Evolutionary conservation across 2,797 vertebrate species (phyloP), one percentile per base, ranked within the genome.

Genomic region (Cossypha heuglini): DNA sequence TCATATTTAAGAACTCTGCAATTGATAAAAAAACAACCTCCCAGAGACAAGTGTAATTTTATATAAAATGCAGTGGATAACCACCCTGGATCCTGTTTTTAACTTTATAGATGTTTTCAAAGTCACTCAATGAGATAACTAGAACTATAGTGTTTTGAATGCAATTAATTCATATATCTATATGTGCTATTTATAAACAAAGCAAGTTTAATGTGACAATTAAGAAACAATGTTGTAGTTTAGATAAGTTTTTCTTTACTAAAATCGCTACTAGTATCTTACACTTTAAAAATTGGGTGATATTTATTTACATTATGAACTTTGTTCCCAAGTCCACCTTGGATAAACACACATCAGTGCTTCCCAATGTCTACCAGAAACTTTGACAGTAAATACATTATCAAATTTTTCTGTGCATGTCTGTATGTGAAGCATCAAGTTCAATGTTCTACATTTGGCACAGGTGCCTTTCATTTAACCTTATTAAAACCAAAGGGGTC

Each of bases 11-110:
- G 43, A 85, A 58, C 37, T 49, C 15, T 37, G 12, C 4, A 73
- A 66, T 0, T 69, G 11, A 54, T 68, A 26, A 86, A 64, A 68
- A 35, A 22, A 0, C 11, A 40, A 1, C 10, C 9, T 87, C 4
- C 13, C 7, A 55, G 11, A 49, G 1, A 38, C 1, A 64, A 75
- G 11, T 2, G 15, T 13, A 25, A 38, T 76, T 72, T 35, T 79
- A 9, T 5, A 42, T 46, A 45, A 86, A 78, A 35, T 45, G 0
- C 16, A 42, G 21, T 38, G 18, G 5, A 25, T 63, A 11, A 55
- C 19, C 13, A 22, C 13, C 37, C 5, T 42, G 3, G 67, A 10
- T 74, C 17, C 15, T 68, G 6, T 31, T 75, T 86, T 68, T 66
- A 28, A 40, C 11, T 55, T 62, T 12, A 58, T 1, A n/a, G 4